Evolutionary conservation across 2,113 vertebrate species (phyloP).

Genomic region (Azemiops feae): DNA sequence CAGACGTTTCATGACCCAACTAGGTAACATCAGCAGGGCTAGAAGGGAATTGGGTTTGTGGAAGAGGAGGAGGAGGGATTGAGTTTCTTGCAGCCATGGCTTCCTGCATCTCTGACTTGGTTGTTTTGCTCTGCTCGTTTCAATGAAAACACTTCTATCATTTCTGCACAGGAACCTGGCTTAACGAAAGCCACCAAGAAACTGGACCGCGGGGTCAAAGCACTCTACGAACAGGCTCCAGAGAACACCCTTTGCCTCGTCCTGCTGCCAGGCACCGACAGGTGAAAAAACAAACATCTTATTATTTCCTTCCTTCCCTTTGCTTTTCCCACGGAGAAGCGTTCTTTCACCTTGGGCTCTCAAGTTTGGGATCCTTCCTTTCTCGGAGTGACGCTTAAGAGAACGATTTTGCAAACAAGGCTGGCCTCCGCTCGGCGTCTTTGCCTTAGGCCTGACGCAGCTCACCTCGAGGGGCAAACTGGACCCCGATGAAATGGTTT

Average conservation of each 20-base stretch:
- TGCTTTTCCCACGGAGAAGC: neutral
- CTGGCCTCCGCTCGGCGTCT: too few relatives aligned
- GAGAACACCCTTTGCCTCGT: neutral
- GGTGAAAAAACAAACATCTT: neutral
- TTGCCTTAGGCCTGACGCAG: too few relatives aligned
- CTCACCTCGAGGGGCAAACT: too few relatives aligned
- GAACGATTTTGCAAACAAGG: too few relatives aligned
- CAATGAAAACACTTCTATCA: fast-evolving
- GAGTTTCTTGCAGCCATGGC: neutral
- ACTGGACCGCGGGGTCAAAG: neutral
- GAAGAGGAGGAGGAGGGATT: too few relatives aligned
- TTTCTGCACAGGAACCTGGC: neutral
- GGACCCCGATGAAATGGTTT: too few relatives aligned
- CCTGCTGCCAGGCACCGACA: neutral
- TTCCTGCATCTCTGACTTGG: neutral
- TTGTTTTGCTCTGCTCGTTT: neutral
- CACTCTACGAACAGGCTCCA: neutral
- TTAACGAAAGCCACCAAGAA: neutral
- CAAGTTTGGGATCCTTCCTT: neutral
- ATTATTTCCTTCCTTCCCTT: neutral
- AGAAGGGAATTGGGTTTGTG: too few relatives aligned
- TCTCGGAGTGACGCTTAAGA: neutral
- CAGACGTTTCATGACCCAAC: too few relatives aligned
- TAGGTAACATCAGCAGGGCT: too few relatives aligned
- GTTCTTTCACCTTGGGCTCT: neutral